These are phyloP conservation scores for Lagria hirta DNA, from an alignment of 2,888 invertebrate genomes.

Conservation along the genomic window DNA sequence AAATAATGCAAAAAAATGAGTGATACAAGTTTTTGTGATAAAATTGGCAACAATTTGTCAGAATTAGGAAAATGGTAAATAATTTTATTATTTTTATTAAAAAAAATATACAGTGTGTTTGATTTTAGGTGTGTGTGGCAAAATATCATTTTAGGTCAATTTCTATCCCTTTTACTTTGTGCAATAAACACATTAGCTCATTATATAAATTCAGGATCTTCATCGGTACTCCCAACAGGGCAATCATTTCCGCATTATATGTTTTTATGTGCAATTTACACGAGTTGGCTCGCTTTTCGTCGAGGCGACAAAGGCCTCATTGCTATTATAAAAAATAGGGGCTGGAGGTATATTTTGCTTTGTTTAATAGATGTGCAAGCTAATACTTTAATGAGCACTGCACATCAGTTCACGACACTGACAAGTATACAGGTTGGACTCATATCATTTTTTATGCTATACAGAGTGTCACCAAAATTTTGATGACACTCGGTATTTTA, in stretches of 20 bases:
- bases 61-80: slow-evolving; percentile 71
- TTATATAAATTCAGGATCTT: slow-evolving; percentile 67
- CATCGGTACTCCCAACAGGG: slow-evolving; percentile 74
- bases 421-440: slow-evolving; percentile 68
- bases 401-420: slow-evolving; percentile 74
- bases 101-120: slow-evolving; percentile 24
- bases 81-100: slow-evolving; percentile 27
- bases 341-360: slow-evolving; percentile 76
- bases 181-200: slow-evolving; percentile 75
- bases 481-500: too few species aligned
- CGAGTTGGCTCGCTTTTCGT: slow-evolving; percentile 73
- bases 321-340: slow-evolving; percentile 66
- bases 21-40: slow-evolving; percentile 62
- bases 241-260: slow-evolving; percentile 81
- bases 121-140: slow-evolving; percentile 69
- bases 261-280: slow-evolving; percentile 73
- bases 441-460: too few species aligned
- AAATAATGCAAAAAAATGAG: slow-evolving; percentile 41
- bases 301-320: slow-evolving; percentile 63
- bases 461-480: too few species aligned
- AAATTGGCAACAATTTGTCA: slow-evolving; percentile 66
- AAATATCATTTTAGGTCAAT: slow-evolving; percentile 72
- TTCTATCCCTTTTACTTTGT: slow-evolving; percentile 74
- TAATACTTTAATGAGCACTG: slow-evolving; percentile 77
- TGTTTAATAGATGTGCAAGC: slow-evolving; percentile 85